Evolutionary conservation across 2,888 invertebrate genomes (phyloP), one percentile per base, ranked within the genome.

Genomic region (Clostera curtula): DNA sequence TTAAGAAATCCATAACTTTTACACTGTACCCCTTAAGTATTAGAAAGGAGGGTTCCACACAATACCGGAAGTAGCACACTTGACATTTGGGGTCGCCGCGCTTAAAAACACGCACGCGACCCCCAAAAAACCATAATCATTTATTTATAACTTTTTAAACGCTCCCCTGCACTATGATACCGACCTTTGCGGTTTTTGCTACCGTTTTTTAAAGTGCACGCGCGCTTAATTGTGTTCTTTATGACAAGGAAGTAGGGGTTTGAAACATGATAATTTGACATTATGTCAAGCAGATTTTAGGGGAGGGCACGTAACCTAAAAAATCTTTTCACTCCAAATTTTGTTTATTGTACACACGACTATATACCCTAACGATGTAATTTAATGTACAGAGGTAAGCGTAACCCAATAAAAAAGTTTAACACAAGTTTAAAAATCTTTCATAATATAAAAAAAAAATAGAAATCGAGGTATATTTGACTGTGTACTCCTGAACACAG

Each of bases 131-230:
- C 59, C 23, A 39, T 52, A 64, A 70, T 72, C 67, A 62, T 69
- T 67, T 67, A 66, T 59, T 65, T 66, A 65, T 58, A 67, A 51
- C 55, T 70, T 77, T 77, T 79, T 73, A 68, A 67, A 58, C 37
- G 49, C 56, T 56, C 63, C 65, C 54, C 38, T 33, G 14, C 28
- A 29, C 36, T 30, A 40, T 32, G 31, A 12, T 21, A 27, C 24
- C 37, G 36, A 29, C 34, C 25, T 40, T 26, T 32, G 40, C 31
- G 46, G 40, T 38, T 51, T 56, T 56, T 49, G 52, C 20, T 23
- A 3, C 16, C 43, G 60, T 56, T 53, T 50, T 35, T 28, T 40
- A 34, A 45, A 31, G 12, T 22, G 10, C 36, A 36, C 37, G 38
- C 29, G 41, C 44, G 43, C 46, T 29, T 54, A 40, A 55, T 52